Percentiles rank a stretch among this genome's conserved stretches.
Evolutionary conservation across 2,113 vertebrate genomes (phyloP).

Genomic region (Lanius collurio): DNA sequence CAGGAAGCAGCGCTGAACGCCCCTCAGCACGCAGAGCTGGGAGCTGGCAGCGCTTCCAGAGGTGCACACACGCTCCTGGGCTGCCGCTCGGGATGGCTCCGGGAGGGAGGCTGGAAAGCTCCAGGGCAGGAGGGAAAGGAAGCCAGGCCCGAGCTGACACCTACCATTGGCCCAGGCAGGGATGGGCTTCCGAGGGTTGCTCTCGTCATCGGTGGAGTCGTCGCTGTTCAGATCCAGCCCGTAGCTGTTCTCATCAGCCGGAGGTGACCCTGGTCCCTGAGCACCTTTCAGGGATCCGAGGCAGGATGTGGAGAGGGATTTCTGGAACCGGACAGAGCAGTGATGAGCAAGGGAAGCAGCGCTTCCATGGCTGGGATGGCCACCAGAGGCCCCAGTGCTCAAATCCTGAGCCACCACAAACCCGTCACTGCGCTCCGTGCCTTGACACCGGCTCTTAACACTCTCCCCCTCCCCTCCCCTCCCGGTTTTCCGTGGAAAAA

Average conservation of each 20-base stretch:
- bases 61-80: fast-evolving
- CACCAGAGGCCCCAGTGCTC: neutral
- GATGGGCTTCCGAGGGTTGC: constrained; percentile 88
- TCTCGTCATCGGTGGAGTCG: constrained; percentile 94
- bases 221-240: constrained; percentile 97
- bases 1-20: fast-evolving
- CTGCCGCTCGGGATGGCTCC: fast-evolving
- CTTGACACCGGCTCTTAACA: neutral
- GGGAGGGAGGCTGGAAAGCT: neutral
- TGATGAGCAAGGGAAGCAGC: neutral
- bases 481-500: neutral
- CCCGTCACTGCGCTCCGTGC: fast-evolving
- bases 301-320: constrained; percentile 75
- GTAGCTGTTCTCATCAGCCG: constrained; percentile 70
- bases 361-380: neutral
- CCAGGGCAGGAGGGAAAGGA: neutral
- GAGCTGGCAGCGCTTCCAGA: neutral
- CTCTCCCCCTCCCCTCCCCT: too few relatives aligned
- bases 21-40: fast-evolving
- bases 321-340: neutral
- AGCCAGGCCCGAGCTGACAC: neutral
- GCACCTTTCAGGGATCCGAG: constrained; percentile 71
- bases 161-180: constrained; percentile 90
- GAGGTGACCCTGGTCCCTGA: neutral
- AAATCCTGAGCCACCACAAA: neutral